A percentile compares a stretch with the other conserved stretches of the same genome.
These are phyloP conservation scores for Noctua janthina DNA, from an alignment of 2,888 invertebrate genomes.

Conservation along the genomic window DNA sequence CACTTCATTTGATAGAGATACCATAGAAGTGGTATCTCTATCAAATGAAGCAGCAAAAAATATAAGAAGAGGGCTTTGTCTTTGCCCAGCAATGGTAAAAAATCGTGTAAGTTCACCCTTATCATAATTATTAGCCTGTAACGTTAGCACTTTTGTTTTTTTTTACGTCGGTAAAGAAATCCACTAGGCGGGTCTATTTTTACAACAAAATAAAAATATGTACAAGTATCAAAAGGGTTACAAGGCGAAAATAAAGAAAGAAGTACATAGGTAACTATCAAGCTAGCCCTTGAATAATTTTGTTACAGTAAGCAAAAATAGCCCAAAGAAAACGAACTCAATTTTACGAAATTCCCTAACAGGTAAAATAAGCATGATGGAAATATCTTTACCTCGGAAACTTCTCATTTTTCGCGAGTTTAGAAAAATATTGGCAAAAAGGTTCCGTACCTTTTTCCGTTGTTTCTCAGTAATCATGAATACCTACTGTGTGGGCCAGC, in stretches of 20 bases:
- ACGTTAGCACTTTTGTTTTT: too few species aligned
- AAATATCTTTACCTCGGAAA: slow-evolving; percentile 37
- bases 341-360: slow-evolving; percentile 26
- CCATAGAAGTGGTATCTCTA: neutral
- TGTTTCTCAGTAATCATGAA: slow-evolving; percentile 28
- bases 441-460: neutral
- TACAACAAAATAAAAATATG: too few species aligned
- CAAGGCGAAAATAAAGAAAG: neutral
- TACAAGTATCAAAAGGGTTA: too few species aligned
- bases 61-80: neutral
- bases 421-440: slow-evolving; percentile 34
- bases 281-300: neutral
- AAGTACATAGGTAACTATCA: neutral
- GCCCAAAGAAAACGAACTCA: neutral
- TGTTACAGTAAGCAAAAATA: neutral
- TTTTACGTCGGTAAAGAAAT: too few species aligned
- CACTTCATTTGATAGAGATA: too few species aligned
- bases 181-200: too few species aligned
- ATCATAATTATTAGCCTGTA: neutral
- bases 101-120: neutral
- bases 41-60: neutral
- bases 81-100: neutral
- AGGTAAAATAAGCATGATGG: slow-evolving; percentile 17
- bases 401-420: slow-evolving; percentile 38
- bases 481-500: slow-evolving; percentile 8